Evolutionary conservation across 2,113 vertebrate genomes (phyloP).

Genomic region (Actenoides lindsayi): DNA sequence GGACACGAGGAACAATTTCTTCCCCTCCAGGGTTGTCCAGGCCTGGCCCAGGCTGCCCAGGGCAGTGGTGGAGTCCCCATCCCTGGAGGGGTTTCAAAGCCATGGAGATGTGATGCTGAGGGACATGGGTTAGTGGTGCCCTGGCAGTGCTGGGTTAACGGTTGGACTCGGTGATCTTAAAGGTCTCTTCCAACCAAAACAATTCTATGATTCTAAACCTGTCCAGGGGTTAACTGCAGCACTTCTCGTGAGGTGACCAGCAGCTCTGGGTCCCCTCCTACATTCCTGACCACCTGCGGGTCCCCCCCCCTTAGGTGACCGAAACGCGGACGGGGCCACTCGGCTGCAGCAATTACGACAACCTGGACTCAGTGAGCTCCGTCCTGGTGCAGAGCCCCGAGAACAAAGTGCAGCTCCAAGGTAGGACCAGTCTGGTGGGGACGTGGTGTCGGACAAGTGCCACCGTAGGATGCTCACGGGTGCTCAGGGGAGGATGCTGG

Average conservation of each 20-base stretch:
- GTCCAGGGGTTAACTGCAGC: not conserved
- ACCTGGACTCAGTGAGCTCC: conserved; percentile 96
- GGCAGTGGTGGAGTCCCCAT: not conserved
- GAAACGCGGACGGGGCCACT: conserved; percentile 97
- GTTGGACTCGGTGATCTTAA: not conserved
- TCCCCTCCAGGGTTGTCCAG: not conserved
- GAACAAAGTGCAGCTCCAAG: conserved; percentile 97
- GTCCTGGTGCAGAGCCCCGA: conserved; percentile 98
- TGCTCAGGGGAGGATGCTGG: not conserved
- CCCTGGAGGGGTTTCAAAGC: not conserved
- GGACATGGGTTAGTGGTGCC: not conserved
- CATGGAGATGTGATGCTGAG: not conserved
- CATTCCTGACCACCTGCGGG: not conserved
- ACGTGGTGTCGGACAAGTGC: accelerated
- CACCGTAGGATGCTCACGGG: not conserved
- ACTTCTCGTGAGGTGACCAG: accelerated
- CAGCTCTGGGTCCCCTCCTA: accelerated
- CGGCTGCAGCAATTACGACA: conserved; percentile 99
- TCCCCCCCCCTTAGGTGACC: conserved; percentile 85
- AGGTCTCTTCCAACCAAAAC: not conserved
- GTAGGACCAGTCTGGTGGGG: conserved; percentile 66
- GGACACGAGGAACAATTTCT: not conserved
- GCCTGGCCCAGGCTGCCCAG: not conserved
- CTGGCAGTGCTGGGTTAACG: not conserved
- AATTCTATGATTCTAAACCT: not conserved